Conservation (phyloP, 1,140 invertebrate genomes). For the Pogonomyrmex californicus region DNA sequence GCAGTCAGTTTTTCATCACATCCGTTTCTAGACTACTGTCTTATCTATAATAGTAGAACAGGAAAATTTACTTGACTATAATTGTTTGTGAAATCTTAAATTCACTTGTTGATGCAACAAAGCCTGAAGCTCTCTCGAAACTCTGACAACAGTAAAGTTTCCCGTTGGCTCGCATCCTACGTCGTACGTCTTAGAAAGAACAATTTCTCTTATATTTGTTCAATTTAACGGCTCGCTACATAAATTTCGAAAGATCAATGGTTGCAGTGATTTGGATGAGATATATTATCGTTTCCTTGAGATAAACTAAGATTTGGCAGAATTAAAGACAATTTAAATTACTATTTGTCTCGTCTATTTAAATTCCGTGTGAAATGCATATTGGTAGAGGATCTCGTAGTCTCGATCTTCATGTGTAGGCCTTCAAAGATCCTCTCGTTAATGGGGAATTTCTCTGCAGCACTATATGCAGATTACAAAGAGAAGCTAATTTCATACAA, state of each 20-base stretch:
- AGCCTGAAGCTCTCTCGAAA: neutral
- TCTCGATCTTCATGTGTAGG: neutral
- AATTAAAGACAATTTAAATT: neutral
- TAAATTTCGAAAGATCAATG: neutral
- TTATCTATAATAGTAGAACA: conserved; percentile 5
- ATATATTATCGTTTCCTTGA: neutral
- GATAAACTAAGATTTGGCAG: neutral
- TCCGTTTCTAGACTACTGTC: neutral
- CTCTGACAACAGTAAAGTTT: neutral
- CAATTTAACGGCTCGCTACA: neutral
- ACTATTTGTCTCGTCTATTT: neutral
- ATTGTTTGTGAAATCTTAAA: neutral
- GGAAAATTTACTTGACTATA: neutral
- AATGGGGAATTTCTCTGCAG: neutral
- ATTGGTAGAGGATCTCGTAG: neutral
- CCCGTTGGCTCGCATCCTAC: neutral
- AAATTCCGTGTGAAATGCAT: neutral
- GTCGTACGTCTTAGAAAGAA: neutral
- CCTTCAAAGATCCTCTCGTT: conserved; percentile 27
- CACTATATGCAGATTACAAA: neutral
- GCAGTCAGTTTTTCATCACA: neutral
- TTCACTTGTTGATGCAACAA: neutral
- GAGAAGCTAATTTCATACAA: conserved; percentile 1
- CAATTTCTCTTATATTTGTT: neutral
- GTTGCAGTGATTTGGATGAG: neutral